phyloP scores from a whole-genome alignment of 2,113 vertebrate genomes.

The Tamias sibiricus region DNA sequence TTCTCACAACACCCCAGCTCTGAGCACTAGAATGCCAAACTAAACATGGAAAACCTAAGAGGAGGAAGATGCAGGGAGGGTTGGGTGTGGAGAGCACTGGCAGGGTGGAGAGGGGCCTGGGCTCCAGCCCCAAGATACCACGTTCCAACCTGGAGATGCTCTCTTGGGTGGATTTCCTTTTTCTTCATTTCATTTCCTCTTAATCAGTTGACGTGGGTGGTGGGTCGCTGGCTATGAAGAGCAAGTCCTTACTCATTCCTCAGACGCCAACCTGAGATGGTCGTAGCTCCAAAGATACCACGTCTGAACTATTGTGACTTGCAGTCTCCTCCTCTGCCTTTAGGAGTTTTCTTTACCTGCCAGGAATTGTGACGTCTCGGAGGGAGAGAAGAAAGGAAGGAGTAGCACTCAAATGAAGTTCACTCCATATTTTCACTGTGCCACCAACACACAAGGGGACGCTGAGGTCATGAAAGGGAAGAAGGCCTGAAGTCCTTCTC shows the following conservation, averaged over 20 bases:
- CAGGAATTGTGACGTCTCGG: not conserved
- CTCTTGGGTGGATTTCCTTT: not conserved
- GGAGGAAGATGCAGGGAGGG: too few species aligned
- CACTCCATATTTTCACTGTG: not conserved
- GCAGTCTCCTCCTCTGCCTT: not conserved
- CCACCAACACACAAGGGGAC: not conserved
- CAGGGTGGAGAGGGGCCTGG: too few species aligned
- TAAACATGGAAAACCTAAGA: too few species aligned
- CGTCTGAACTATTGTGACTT: not conserved
- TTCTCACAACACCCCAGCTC: too few species aligned
- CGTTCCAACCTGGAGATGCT: not conserved
- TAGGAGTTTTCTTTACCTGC: not conserved
- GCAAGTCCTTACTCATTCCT: not conserved
- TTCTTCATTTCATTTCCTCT: not conserved
- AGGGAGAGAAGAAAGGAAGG: not conserved
- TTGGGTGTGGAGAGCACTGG: too few species aligned
- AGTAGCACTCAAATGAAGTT: not conserved
- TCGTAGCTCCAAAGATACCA: rapidly evolving
- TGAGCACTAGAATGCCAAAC: too few species aligned
- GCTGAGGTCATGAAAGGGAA: not conserved
- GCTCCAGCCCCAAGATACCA: not conserved
- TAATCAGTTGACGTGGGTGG: not conserved
- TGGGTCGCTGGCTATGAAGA: not conserved
- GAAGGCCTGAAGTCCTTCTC: not conserved
- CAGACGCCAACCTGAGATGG: not conserved